Conservation (phyloP, 2,797 vertebrate genomes). For the Enteromius treurensis region DNA sequence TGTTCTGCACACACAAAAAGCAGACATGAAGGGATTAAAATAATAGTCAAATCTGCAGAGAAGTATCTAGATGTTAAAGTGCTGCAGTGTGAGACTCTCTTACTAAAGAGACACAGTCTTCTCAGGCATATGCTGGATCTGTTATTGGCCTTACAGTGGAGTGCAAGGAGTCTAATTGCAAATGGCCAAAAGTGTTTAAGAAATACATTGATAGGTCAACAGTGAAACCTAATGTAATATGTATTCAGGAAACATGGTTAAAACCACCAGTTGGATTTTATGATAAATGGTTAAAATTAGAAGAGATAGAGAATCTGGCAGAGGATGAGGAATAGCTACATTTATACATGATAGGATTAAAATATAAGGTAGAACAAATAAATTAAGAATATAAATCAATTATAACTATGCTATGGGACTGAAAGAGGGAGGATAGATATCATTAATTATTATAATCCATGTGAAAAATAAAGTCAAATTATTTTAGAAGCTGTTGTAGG, state of each 20-base stretch:
- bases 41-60: background rate
- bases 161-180: constrained; percentile 3
- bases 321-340: constrained; percentile 10
- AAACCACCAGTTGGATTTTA: constrained; percentile 17
- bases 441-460: too few relatives aligned
- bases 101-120: too few relatives aligned
- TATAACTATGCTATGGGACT: background rate
- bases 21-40: background rate
- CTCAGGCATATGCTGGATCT: too few relatives aligned
- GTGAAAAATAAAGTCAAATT: too few relatives aligned
- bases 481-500: too few relatives aligned
- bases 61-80: background rate
- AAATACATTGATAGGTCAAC: background rate
- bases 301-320: background rate
- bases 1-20: background rate
- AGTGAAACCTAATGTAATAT: constrained; percentile 24
- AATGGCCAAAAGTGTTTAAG: constrained; percentile 3
- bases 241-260: constrained; percentile 33
- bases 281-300: background rate
- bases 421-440: background rate
- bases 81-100: background rate
- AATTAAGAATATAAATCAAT: background rate
- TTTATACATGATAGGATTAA: constrained; percentile 16
- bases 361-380: constrained; percentile 8
- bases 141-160: constrained; percentile 27